Percentiles rank a stretch among this genome's conserved stretches.
phyloP scores from a whole-genome alignment of 2,888 invertebrate species.

The Zaprionus obscuricornis region DNA sequence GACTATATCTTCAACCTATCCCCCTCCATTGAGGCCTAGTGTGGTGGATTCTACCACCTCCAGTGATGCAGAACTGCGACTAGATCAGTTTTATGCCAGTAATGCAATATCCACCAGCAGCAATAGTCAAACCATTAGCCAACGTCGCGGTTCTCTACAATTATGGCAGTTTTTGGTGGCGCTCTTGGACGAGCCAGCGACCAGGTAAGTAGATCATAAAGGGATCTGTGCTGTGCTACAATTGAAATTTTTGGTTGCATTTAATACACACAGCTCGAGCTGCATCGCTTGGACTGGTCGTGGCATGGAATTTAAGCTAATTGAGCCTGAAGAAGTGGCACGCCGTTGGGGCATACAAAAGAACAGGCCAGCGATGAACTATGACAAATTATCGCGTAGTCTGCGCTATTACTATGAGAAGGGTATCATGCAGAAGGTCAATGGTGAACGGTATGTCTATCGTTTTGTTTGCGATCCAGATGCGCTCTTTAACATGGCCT shows the following conservation, averaged over 20 bases:
- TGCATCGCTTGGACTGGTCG: conserved; percentile 98
- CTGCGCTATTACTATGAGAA: conserved; percentile 98
- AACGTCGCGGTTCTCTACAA: conserved; percentile 93
- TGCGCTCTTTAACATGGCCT: conserved; percentile 93
- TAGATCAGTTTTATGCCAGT: conserved; percentile 80
- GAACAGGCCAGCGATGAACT: conserved; percentile 98
- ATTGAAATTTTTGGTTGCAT: neutral
- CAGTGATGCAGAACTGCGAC: conserved; percentile 81
- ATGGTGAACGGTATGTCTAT: conserved; percentile 97
- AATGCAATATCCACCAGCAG: conserved; percentile 78
- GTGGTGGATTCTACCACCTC: conserved; percentile 81
- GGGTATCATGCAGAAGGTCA: conserved; percentile 99
- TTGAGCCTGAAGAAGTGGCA: conserved; percentile 98
- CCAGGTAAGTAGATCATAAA: conserved; percentile 82
- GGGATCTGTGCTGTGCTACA: neutral
- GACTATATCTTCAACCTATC: conserved; percentile 81
- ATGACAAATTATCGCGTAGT: conserved; percentile 96
- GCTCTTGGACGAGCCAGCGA: conserved; percentile 87
- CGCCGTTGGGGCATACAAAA: conserved; percentile 98
- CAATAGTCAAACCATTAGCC: conserved; percentile 82
- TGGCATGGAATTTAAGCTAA: conserved; percentile 97
- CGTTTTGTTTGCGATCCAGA: conserved; percentile 98
- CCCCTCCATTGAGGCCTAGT: conserved; percentile 70
- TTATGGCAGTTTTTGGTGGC: conserved; percentile 98
- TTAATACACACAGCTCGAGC: conserved; percentile 85